Evolutionary conservation across 2,113 vertebrate genomes (phyloP), one percentile per base, ranked within the genome.

Genomic region (Centropus unirufus): DNA sequence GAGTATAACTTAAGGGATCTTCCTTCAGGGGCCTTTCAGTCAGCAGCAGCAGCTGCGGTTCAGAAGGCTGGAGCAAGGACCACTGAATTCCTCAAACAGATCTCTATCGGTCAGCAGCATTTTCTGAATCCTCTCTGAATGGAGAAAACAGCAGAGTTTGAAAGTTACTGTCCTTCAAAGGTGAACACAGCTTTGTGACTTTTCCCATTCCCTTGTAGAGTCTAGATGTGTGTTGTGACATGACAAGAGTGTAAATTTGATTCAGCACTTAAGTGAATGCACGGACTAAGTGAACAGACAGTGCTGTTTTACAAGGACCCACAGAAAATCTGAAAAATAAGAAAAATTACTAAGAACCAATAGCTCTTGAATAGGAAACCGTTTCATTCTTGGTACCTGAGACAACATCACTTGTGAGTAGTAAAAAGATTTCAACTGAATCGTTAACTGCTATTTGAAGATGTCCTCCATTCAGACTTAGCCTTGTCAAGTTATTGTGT

Each of bases 401-500:
- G 17, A 5, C 9, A 63, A 11, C 52, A 26, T 1, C 51, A 61
- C 19, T 46, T 55, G 5, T 59, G 13, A 59, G 2, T 23, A 57
- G 16, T 8, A 20, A 72, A 66, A 80, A 34, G 11, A 32, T 59
- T 72, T 10, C 21, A 63, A 5, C 3, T 52, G n/a, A 83, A 67
- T 49, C 40, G 2, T 42, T 63, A 30, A 24, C 14, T 52, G 5
- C 7, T 54, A 1, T 46, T 62, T 76, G 34, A 58, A 90, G 79
- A 74, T 5, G 3, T 2, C 11, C 51, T 80, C 23, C 6, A 7
- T 69, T 92, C n/a, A 54, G 7, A 39, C 2, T 55, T 9, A 64
- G 4, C 6, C 13, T 5, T 27, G 4, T 8, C 36, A 62, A 19
- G 7, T 12, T 4, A n/a, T 1, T 20, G 7, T 20, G 54, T 8